These are phyloP conservation scores for Poecilia latipinna DNA, from an alignment of 2,113 vertebrate species.

Conservation along the genomic window DNA sequence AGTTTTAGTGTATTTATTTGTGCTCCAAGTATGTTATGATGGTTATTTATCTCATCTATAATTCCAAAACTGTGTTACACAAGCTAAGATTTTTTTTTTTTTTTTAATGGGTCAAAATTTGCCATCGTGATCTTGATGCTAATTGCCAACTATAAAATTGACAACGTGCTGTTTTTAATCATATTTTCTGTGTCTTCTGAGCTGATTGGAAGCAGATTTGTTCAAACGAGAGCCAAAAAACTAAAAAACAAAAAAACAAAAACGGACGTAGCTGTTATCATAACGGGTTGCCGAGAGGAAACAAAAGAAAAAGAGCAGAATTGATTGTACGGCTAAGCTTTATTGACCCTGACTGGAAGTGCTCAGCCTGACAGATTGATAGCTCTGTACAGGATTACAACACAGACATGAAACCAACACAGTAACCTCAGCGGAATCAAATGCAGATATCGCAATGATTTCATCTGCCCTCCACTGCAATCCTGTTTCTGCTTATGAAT, in stretches of 20 bases:
- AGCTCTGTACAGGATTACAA: constrained; percentile 36
- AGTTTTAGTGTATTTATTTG: too few relatives aligned
- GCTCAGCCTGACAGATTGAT: constrained; percentile 57
- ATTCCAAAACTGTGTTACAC: background rate
- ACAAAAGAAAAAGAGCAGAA: constrained; percentile 29
- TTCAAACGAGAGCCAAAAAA: background rate
- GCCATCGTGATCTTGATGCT: background rate
- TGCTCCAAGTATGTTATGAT: background rate
- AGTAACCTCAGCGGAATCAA: constrained; percentile 34
- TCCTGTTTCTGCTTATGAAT: constrained; percentile 14
- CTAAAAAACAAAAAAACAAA: background rate
- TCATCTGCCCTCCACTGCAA: constrained; percentile 13
- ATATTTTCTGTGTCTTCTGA: background rate
- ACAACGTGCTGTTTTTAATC: background rate
- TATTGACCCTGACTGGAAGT: constrained; percentile 57
- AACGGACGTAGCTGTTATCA: constrained; percentile 39
- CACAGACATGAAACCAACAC: constrained; percentile 49
- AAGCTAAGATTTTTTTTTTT: background rate
- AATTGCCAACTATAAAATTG: background rate
- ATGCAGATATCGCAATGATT: constrained; percentile 27
- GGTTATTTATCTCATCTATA: background rate
- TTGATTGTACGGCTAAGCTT: constrained; percentile 46
- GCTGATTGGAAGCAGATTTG: constrained; percentile 31
- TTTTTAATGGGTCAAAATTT: background rate
- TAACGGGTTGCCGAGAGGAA: constrained; percentile 41